Evolutionary conservation across 2,888 invertebrate species (phyloP).

Genomic region (Meiosimyza decipiens): DNA sequence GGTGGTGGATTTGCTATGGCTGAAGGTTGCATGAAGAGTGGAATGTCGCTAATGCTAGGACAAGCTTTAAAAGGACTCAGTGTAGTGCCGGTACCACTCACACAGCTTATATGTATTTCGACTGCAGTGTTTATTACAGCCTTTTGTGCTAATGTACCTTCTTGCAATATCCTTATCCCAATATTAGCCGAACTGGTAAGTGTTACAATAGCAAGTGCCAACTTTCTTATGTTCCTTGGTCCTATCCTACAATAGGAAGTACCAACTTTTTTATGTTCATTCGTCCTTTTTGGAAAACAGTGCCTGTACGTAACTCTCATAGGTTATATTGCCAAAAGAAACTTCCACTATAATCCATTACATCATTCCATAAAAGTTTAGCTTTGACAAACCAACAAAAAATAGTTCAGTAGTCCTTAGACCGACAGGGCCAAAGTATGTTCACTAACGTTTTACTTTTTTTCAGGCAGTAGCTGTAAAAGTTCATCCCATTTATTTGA

Average conservation of each 20-base stretch:
- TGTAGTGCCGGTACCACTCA: slow-evolving; percentile 70
- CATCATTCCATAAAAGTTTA: too few species aligned
- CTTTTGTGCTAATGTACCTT: slow-evolving; percentile 87
- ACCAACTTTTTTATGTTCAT: too few species aligned
- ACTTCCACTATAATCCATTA: too few species aligned
- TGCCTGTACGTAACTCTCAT: too few species aligned
- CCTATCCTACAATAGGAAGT: neutral
- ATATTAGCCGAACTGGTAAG: slow-evolving; percentile 77
- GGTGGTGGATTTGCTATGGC: slow-evolving; percentile 90
- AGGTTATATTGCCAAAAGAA: too few species aligned
- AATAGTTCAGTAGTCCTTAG: too few species aligned
- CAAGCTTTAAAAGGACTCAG: slow-evolving; percentile 73
- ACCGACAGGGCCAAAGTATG: too few species aligned
- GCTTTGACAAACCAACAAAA: too few species aligned
- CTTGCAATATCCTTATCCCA: slow-evolving; percentile 83
- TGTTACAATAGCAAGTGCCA: too few species aligned
- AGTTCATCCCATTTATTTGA: slow-evolving; percentile 85
- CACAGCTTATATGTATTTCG: slow-evolving; percentile 69
- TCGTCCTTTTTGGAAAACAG: too few species aligned
- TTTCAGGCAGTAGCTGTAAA: slow-evolving; percentile 73
- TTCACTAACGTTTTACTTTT: neutral
- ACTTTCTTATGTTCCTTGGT: too few species aligned
- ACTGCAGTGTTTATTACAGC: slow-evolving; percentile 80
- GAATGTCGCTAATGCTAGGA: slow-evolving; percentile 79
- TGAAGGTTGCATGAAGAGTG: slow-evolving; percentile 81